phyloP scores from a whole-genome alignment of 1,140 invertebrate genomes.

The Aphelenchoides fujianensis region DNA sequence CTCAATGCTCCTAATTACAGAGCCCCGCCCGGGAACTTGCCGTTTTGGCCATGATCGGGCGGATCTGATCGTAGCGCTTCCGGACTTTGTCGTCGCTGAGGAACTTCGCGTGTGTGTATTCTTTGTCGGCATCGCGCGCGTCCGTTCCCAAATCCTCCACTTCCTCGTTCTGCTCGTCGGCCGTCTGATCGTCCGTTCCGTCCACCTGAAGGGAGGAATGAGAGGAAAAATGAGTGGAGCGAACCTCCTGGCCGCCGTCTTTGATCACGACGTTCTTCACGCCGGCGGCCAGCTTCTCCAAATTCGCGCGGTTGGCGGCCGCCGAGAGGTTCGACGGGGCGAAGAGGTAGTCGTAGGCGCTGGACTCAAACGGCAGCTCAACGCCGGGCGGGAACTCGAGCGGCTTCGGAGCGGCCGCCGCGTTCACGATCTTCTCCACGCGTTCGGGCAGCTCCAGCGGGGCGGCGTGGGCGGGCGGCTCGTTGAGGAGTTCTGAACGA shows the following conservation, averaged over 20 bases:
- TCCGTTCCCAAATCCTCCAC: conserved; percentile 2
- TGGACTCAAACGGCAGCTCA: background rate
- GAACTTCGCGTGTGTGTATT: conserved; percentile 30
- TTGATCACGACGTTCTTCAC: conserved; percentile 3
- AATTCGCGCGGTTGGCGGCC: too few species aligned
- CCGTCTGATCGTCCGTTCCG: conserved; percentile 6
- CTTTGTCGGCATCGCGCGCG: background rate
- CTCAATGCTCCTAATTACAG: background rate
- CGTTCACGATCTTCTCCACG: background rate
- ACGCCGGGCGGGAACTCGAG: background rate
- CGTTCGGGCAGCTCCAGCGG: conserved; percentile 22
- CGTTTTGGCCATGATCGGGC: conserved; percentile 43
- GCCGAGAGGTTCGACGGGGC: too few species aligned
- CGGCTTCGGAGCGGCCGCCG: background rate
- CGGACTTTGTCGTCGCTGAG: conserved; percentile 27
- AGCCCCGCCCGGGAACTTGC: background rate
- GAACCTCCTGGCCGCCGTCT: background rate
- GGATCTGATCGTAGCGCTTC: conserved; percentile 28
- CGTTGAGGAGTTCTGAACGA: conserved; percentile 24
- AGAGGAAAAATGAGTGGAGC: background rate
- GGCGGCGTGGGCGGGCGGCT: conserved; percentile 29
- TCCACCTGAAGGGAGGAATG: background rate
- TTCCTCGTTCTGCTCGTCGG: conserved; percentile 8
- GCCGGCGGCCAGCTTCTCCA: background rate
- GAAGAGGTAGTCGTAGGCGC: background rate